phyloP scores from a whole-genome alignment of 2,113 vertebrate species.

The Pituophis catenifer region DNA sequence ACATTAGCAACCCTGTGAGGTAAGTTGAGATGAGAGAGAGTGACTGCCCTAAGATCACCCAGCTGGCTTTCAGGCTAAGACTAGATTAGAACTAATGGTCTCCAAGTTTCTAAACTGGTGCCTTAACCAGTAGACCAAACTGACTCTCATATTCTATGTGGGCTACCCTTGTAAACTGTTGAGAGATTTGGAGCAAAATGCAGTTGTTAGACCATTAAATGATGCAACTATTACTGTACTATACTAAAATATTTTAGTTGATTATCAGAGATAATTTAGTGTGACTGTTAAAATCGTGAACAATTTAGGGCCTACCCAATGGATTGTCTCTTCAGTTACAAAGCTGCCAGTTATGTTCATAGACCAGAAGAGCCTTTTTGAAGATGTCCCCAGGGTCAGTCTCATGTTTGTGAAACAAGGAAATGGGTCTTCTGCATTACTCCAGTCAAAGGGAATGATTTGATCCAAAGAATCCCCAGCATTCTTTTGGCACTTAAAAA shows the following conservation, averaged over 20 bases:
- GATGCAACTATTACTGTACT: not conserved
- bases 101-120: not conserved
- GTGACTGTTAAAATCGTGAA: not conserved
- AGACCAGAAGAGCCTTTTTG: not conserved
- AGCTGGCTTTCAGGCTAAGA: not conserved
- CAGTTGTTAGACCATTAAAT: not conserved
- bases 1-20: not conserved
- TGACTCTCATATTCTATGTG: not conserved
- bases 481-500: not conserved
- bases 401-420: not conserved
- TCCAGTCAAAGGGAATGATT: not conserved
- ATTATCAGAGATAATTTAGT: not conserved
- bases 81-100: not conserved
- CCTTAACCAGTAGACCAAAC: not conserved
- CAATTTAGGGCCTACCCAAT: not conserved
- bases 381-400: not conserved
- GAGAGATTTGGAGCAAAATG: not conserved
- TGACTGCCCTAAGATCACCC: not conserved
- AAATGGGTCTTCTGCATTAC: not conserved
- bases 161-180: not conserved
- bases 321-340: not conserved
- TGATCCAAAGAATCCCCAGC: not conserved
- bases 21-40: not conserved
- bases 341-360: not conserved
- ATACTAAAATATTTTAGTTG: not conserved